Conservation (phyloP, 2,113 vertebrate genomes). For the Hippocampus guttulatus region DNA sequence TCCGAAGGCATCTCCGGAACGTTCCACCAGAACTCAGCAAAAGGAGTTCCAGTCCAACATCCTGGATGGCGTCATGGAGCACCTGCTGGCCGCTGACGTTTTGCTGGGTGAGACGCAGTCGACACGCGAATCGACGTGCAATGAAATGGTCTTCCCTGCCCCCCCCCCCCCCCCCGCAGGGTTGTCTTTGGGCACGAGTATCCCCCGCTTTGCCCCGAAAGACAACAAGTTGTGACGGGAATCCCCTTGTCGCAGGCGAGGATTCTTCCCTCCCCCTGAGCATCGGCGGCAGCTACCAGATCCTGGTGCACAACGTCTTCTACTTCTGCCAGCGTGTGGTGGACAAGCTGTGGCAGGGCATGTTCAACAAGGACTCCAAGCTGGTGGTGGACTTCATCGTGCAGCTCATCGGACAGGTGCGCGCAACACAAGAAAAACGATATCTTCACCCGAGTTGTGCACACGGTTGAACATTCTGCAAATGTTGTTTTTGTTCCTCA, state of each 20-base stretch:
- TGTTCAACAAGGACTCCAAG: constrained; percentile 99
- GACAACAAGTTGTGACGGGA: neutral
- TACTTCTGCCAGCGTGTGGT: constrained; percentile 97
- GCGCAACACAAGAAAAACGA: no score
- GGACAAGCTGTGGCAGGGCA: constrained; percentile 99
- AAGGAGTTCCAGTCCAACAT: constrained; percentile 98
- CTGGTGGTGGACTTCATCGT: constrained; percentile 97
- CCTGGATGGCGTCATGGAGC: constrained; percentile 97
- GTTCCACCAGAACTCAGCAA: constrained; percentile 95
- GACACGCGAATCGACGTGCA: neutral
- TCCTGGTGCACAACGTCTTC: constrained; percentile 97
- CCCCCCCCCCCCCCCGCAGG: no score
- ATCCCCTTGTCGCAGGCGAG: constrained; percentile 75
- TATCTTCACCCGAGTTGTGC: no score
- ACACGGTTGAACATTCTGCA: neutral
- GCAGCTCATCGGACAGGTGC: constrained; percentile 95
- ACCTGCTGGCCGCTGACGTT: constrained; percentile 94
- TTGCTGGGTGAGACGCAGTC: constrained; percentile 78
- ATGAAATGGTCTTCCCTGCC: neutral
- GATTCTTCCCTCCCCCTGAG: constrained; percentile 93
- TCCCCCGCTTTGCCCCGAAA: neutral
- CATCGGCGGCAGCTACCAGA: constrained; percentile 90
- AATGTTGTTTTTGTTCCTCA: constrained; percentile 34
- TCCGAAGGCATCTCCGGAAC: constrained; percentile 88
- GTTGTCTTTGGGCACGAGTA: neutral